Evolutionary conservation across 2,113 vertebrate genomes (phyloP).

Genomic region (Plectropomus leopardus): DNA sequence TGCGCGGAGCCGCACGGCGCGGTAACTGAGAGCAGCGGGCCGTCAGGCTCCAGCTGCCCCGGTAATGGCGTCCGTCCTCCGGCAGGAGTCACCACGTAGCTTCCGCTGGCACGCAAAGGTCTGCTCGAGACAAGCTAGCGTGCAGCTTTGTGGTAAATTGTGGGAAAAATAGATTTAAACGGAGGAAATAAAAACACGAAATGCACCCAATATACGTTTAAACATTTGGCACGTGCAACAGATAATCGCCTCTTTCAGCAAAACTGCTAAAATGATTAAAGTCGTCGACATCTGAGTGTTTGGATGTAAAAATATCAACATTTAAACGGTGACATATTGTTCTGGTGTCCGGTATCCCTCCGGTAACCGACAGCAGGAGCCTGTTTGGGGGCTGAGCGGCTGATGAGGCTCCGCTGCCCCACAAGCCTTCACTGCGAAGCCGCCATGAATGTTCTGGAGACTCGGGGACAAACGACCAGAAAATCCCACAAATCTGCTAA

Average conservation of each 20-base stretch:
- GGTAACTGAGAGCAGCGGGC: slow-evolving; percentile 37
- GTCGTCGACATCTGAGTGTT: not conserved
- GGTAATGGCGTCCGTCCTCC: slow-evolving; percentile 83
- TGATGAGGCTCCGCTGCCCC: slow-evolving; percentile 72
- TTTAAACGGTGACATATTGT: not conserved
- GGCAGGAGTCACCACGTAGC: slow-evolving; percentile 83
- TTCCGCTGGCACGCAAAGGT: slow-evolving; percentile 72
- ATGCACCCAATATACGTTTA: not conserved
- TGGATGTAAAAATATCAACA: not conserved
- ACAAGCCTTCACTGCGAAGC: slow-evolving; percentile 82
- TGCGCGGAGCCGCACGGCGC: too few relatives aligned
- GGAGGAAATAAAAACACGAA: not conserved
- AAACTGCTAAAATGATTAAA: slow-evolving; percentile 35
- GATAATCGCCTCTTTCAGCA: slow-evolving; percentile 44
- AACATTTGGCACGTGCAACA: slow-evolving; percentile 34
- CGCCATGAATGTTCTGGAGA: slow-evolving; percentile 86
- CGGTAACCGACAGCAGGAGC: not conserved
- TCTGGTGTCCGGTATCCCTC: not conserved
- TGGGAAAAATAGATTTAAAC: not conserved
- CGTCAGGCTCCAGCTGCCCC: slow-evolving; percentile 59
- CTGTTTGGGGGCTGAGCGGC: slow-evolving; percentile 55
- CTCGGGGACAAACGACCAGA: slow-evolving; percentile 79
- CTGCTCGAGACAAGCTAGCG: slow-evolving; percentile 26
- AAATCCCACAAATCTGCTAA: slow-evolving; percentile 65
- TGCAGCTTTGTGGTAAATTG: not conserved